Conservation (phyloP, 2,797 vertebrate species). For the Halcyon smyrnensis region DNA sequence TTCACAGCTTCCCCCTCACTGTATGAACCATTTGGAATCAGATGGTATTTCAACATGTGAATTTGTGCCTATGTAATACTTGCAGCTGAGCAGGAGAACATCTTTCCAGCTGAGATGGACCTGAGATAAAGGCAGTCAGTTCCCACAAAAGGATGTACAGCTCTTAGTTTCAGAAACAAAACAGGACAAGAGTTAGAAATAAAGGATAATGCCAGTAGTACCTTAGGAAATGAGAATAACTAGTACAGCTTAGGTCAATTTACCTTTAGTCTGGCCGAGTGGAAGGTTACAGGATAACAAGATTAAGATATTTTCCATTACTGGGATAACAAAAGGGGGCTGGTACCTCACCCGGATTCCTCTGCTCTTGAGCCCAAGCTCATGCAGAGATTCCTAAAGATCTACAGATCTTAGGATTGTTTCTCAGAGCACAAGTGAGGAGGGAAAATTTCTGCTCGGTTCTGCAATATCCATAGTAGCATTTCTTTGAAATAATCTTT, state of each 20-base stretch:
- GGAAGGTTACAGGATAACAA: neutral
- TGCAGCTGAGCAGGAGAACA: neutral
- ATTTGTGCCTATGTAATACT: neutral
- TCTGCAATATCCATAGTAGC: neutral
- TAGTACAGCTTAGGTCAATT: neutral
- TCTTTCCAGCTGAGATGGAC: neutral
- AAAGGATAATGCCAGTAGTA: neutral
- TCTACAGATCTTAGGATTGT: neutral
- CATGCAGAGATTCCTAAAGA: neutral
- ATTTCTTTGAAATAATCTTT: neutral
- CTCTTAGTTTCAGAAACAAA: neutral
- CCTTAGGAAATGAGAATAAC: neutral
- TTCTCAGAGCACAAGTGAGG: neutral
- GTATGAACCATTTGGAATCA: neutral
- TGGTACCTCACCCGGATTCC: neutral
- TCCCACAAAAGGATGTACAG: neutral
- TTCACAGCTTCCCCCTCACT: neutral
- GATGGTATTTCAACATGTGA: neutral
- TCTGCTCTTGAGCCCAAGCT: neutral
- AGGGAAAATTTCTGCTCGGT: neutral
- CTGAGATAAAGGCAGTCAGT: neutral
- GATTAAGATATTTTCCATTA: neutral
- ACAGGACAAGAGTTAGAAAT: neutral
- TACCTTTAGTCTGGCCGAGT: neutral
- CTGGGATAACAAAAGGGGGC: rapidly evolving